phyloP scores from a whole-genome alignment of 1,140 invertebrate species.

The Nephila pilipes region DNA sequence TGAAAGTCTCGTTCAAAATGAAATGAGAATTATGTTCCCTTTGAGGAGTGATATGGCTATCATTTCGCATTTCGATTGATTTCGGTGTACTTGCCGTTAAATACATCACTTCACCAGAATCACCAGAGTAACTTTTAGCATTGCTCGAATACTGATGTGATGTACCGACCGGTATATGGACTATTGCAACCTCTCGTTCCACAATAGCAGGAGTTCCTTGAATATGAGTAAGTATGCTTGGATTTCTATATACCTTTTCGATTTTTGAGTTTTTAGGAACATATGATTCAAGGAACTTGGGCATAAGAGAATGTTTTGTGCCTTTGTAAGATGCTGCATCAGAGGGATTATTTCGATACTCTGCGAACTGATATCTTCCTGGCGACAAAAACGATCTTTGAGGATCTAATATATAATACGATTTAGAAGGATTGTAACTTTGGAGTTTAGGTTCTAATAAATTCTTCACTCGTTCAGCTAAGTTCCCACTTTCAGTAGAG shows the following conservation, averaged over 20 bases:
- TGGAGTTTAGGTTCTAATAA: neutral
- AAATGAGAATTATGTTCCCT: neutral
- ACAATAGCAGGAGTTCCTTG: slow-evolving; percentile 47
- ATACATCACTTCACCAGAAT: neutral
- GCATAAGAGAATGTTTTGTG: slow-evolving; percentile 5
- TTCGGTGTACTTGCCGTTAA: slow-evolving; percentile 36
- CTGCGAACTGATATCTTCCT: neutral
- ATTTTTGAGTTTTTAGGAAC: slow-evolving; percentile 25
- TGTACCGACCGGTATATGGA: slow-evolving; percentile 49
- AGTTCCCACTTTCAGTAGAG: neutral
- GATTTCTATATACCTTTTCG: slow-evolving; percentile 15
- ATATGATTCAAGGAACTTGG: slow-evolving; percentile 22
- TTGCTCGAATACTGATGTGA: neutral
- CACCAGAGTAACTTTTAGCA: neutral
- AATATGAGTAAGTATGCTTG: slow-evolving; percentile 26
- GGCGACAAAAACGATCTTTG: neutral
- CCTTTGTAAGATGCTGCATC: neutral
- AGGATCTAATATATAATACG: neutral
- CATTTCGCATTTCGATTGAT: neutral
- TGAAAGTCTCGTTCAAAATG: neutral
- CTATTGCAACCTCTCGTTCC: slow-evolving; percentile 56
- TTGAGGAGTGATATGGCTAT: neutral
- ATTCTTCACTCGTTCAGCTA: neutral
- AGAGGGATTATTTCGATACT: neutral
- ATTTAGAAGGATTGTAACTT: neutral